A percentile compares a stretch with the other conserved stretches of the same genome.
These are phyloP conservation scores for Vollenhovia emeryi DNA, from an alignment of 1,140 invertebrate genomes.

Conservation along the genomic window DNA sequence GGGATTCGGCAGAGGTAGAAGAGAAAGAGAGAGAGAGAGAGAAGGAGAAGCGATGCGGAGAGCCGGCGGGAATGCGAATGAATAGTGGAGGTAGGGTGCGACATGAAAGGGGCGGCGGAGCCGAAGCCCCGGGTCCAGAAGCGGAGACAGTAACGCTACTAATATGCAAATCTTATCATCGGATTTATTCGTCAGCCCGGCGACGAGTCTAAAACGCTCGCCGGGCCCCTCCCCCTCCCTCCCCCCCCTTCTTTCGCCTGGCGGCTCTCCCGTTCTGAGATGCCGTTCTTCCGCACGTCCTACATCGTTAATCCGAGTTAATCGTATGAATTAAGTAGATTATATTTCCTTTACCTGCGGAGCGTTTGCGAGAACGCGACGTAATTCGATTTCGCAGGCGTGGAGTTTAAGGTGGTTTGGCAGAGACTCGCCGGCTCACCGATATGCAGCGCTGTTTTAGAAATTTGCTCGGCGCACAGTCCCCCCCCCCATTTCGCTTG, in stretches of 20 bases:
- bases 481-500: neutral
- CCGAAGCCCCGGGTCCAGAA: conserved; percentile 34
- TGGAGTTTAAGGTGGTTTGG: conserved; percentile 37
- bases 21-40: conserved; percentile 6
- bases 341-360: conserved; percentile 46
- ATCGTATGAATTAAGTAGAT: conserved; percentile 55
- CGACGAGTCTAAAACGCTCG: conserved; percentile 38
- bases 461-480: neutral
- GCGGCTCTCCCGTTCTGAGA: neutral
- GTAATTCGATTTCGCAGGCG: conserved; percentile 36
- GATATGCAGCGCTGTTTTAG: neutral
- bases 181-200: conserved; percentile 70
- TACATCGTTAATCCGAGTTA: conserved; percentile 51
- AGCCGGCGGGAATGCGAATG: conserved; percentile 68
- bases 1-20: conserved; percentile 26
- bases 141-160: conserved; percentile 69
- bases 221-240: neutral
- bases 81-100: conserved; percentile 65
- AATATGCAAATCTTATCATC: conserved; percentile 78
- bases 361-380: conserved; percentile 23
- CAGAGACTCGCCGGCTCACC: neutral
- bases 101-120: conserved; percentile 76
- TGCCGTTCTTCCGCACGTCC: conserved; percentile 33
- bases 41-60: neutral
- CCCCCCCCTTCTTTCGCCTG: neutral